Percentiles rank a stretch among this genome's conserved stretches.
phyloP scores from a whole-genome alignment of 2,888 invertebrate species.

The Belgica antarctica region DNA sequence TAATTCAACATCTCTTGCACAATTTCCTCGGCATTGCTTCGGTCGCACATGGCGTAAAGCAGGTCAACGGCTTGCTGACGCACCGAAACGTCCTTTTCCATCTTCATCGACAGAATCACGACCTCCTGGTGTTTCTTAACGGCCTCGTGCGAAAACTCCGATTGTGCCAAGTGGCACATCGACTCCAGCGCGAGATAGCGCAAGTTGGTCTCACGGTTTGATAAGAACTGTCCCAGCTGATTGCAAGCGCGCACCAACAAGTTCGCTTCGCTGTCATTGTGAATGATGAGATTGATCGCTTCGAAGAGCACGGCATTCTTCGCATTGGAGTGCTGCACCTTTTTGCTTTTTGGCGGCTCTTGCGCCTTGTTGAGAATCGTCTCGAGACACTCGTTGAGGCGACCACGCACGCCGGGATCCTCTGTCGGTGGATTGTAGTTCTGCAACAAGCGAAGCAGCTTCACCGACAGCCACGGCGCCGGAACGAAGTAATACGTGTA shows the following conservation, averaged over 20 bases:
- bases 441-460: slow-evolving; percentile 89
- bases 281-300: slow-evolving; percentile 98
- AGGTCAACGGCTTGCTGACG: slow-evolving; percentile 97
- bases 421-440: slow-evolving; percentile 97
- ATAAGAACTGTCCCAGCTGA: slow-evolving; percentile 96
- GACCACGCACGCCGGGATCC: slow-evolving; percentile 93
- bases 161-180: slow-evolving; percentile 98
- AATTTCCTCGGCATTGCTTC: slow-evolving; percentile 98
- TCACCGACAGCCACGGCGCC: slow-evolving; percentile 99
- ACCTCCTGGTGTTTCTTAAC: slow-evolving; percentile 99
- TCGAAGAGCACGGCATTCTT: slow-evolving; percentile 99
- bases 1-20: slow-evolving; percentile 99
- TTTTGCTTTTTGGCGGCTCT: slow-evolving; percentile 99
- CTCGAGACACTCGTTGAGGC: slow-evolving; percentile 96
- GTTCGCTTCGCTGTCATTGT: slow-evolving; percentile 97
- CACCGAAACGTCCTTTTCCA: slow-evolving; percentile 98
- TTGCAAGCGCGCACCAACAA: slow-evolving; percentile 96
- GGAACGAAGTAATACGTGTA: slow-evolving; percentile 99
- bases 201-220: slow-evolving; percentile 95
- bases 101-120: slow-evolving; percentile 97
- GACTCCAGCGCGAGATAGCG: slow-evolving; percentile 97
- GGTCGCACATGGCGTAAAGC: slow-evolving; percentile 99
- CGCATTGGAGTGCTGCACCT: slow-evolving; percentile 99
- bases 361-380: slow-evolving; percentile 98
- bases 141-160: slow-evolving; percentile 99